Conservation (phyloP, 2,797 vertebrate species). For the Smutsia temminckii region DNA sequence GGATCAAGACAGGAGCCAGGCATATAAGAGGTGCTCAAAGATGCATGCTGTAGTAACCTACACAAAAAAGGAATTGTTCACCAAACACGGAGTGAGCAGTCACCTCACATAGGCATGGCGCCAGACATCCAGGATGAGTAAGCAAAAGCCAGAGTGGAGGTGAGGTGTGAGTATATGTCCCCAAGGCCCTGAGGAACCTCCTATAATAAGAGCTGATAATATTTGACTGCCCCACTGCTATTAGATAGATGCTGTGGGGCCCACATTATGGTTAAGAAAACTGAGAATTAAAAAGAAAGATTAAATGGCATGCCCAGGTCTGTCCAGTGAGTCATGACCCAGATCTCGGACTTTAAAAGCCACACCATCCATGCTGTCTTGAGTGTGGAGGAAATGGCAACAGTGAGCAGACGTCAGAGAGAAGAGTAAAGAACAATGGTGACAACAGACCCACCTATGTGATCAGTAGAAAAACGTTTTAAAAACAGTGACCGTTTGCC, state of each 20-base stretch:
- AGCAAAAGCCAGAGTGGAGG: neutral
- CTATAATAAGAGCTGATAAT: accelerated
- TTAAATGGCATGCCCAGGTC: accelerated
- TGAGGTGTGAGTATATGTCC: neutral
- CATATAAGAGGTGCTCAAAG: accelerated
- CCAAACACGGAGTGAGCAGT: accelerated
- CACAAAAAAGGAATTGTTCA: neutral
- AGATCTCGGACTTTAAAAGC: neutral
- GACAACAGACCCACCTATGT: neutral
- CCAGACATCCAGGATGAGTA: accelerated
- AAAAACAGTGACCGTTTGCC: neutral
- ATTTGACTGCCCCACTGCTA: neutral
- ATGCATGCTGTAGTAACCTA: no score
- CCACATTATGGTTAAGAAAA: neutral
- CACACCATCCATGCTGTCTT: accelerated
- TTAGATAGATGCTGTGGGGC: accelerated
- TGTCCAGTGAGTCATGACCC: neutral
- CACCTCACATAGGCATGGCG: accelerated
- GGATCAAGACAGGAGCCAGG: neutral
- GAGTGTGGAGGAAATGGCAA: neutral
- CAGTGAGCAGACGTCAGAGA: neutral
- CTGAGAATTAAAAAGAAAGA: neutral
- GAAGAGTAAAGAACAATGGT: neutral
- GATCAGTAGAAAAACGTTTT: neutral
- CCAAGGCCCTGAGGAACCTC: neutral